These are phyloP conservation scores for Eremobia ochroleuca DNA, from an alignment of 2,888 invertebrate genomes.

Conservation along the genomic window DNA sequence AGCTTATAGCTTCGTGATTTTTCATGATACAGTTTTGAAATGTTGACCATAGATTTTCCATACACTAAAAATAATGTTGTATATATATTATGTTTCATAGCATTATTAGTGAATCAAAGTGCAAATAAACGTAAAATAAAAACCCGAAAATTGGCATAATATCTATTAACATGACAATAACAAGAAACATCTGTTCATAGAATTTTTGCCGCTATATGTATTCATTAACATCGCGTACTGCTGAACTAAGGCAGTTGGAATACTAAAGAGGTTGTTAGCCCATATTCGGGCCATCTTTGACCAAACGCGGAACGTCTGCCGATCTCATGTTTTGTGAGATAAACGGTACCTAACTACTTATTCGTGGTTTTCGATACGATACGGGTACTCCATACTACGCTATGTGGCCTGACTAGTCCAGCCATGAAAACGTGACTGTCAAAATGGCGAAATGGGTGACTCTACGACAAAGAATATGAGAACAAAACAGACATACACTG, in stretches of 20 bases:
- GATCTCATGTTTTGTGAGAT: neutral
- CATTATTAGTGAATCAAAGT: constrained; percentile 17
- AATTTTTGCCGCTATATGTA: constrained; percentile 17
- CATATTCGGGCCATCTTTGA: constrained; percentile 18
- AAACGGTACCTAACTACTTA: neutral
- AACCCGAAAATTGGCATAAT: constrained; percentile 9
- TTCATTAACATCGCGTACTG: constrained; percentile 24
- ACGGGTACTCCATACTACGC: neutral
- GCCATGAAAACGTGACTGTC: neutral
- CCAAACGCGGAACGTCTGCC: neutral
- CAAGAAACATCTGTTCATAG: constrained; percentile 39
- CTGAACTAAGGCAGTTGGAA: constrained; percentile 20
- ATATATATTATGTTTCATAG: neutral
- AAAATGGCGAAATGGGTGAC: neutral
- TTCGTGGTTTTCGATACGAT: neutral
- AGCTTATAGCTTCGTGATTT: no score
- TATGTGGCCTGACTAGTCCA: neutral
- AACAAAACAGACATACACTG: neutral
- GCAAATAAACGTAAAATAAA: neutral
- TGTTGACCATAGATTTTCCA: no score
- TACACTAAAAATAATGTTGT: no score
- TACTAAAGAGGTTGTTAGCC: constrained; percentile 24
- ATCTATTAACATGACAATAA: constrained; percentile 36
- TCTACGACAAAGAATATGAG: neutral
- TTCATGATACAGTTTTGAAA: no score